Evolutionary conservation across 2,797 vertebrate genomes (phyloP), one percentile per base, ranked within the genome.

Genomic region (Dryobates pubescens): DNA sequence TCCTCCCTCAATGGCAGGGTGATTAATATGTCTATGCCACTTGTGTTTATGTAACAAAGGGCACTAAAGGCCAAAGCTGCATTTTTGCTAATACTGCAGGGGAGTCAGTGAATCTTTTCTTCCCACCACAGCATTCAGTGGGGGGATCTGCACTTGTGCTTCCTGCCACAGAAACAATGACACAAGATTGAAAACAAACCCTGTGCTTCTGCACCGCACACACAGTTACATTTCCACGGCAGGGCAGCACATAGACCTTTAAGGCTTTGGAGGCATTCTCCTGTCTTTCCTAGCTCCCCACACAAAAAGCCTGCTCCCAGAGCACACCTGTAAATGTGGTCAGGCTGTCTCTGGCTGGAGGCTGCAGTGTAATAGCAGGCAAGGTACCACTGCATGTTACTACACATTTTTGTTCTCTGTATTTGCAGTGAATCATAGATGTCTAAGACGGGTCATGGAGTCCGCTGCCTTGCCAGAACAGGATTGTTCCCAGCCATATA

Each of bases 1-100:
- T 97, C 97, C 97, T 97, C 92, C 83, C 89, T 92, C 79, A 94
- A 93, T 94, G 96, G 96, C 95, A 95, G 96, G 93, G 95, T 95
- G 97, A 96, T 97, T 95, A 97, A 95, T 86, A 94, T 47, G 86
- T 97, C 91, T 95, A 92, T 64, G 61, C 94, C 93, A 89, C 86
- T 94, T 78, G 77, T 94, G 93, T 95, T 95, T 96, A 96, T 94
- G 95, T 96, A 95, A 96, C 85, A 93, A 96, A 90, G 93, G 93
- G 95, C 96, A 95, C 90, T 63, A 95, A 95, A 95, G 96, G 96
- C 96, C 73, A 74, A 71, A 86, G 78, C 72, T 94, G 92, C 68
- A 76, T 96, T 95, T 96, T 93, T 89, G 79, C 88, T 56, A 83
- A 83, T 86, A 62, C 88, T 92, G 90, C 86, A 95, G 89, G 80